Evolutionary conservation across 2,113 vertebrate genomes (phyloP).

Genomic region (Tonatia bakeri): DNA sequence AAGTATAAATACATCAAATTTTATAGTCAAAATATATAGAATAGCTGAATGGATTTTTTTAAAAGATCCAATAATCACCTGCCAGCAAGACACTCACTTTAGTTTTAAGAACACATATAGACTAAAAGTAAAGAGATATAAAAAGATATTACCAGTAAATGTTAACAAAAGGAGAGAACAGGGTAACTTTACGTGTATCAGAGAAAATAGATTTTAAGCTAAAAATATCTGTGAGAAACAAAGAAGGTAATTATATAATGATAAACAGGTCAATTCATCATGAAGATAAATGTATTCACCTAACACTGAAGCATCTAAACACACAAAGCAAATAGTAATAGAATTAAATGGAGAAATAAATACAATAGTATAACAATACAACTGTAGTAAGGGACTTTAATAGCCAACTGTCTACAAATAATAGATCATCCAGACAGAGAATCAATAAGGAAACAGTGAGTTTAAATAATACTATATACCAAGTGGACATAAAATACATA

Average conservation of each 20-base stretch:
- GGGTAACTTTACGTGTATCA: not conserved
- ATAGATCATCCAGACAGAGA: no score
- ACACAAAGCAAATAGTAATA: not conserved
- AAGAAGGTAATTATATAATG: not conserved
- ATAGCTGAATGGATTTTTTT: not conserved
- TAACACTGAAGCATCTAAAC: not conserved
- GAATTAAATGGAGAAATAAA: not conserved
- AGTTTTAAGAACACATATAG: not conserved
- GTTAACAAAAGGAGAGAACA: not conserved
- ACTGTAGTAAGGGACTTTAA: not conserved
- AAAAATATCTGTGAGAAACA: not conserved
- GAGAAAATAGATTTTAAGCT: not conserved
- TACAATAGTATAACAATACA: not conserved
- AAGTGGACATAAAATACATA: not conserved
- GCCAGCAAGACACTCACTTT: not conserved
- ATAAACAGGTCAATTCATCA: not conserved
- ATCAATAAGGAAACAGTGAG: not conserved
- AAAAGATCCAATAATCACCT: not conserved
- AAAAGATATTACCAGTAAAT: not conserved
- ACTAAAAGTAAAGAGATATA: not conserved
- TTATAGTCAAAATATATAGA: not conserved
- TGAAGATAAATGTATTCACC: not conserved
- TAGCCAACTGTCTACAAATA: not conserved
- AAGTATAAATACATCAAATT: not conserved
- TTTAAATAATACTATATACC: not conserved